Conservation (phyloP, 2,113 vertebrate genomes). For the Bufo bufo region DNA sequence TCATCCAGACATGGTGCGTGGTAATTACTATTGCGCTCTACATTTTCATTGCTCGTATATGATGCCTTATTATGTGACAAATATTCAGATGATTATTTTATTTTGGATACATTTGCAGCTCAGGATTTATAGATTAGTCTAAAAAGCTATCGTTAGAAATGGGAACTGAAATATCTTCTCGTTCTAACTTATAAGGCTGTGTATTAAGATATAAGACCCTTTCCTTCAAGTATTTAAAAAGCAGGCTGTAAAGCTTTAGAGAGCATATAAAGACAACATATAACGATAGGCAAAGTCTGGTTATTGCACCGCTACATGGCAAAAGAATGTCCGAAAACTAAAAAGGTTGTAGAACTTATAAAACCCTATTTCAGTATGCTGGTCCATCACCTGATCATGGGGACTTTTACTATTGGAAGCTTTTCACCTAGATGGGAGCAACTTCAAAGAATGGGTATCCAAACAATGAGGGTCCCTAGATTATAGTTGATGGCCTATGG, state of each 20-base stretch:
- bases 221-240: background rate
- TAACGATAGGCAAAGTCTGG: background rate
- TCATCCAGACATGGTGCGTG: slow-evolving; percentile 27
- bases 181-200: background rate
- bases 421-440: no score
- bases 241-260: background rate
- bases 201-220: background rate
- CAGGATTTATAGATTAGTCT: slow-evolving; percentile 20
- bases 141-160: slow-evolving; percentile 1
- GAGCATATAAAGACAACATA: background rate
- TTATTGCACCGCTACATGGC: background rate
- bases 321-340: background rate
- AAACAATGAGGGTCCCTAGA: background rate
- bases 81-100: slow-evolving; percentile 43
- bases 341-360: background rate
- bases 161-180: background rate
- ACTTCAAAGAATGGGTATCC: no score
- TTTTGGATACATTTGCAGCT: background rate
- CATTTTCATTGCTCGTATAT: slow-evolving; percentile 27
- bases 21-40: slow-evolving; percentile 39
- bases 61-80: slow-evolving; percentile 48
- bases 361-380: background rate
- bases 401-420: background rate
- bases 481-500: no score
- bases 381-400: background rate